These are phyloP conservation scores for Carcinoscorpius rotundicauda DNA, from an alignment of 1,140 invertebrate genomes.

Conservation along the genomic window DNA sequence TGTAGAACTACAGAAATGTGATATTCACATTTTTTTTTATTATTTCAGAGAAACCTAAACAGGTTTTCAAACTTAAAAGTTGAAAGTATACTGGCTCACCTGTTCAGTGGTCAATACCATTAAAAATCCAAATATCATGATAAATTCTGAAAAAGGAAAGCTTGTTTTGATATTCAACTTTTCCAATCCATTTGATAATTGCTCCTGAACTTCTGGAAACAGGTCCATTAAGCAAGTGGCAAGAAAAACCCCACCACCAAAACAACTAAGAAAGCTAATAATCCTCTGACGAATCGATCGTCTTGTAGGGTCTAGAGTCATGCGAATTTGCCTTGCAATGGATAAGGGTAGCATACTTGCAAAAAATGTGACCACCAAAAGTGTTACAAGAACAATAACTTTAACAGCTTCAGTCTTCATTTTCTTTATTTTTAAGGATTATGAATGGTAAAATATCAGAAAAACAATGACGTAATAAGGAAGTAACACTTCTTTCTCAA, in stretches of 20 bases:
- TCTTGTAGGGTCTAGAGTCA: background rate
- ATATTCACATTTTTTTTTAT: too few species aligned
- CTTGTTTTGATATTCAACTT: conserved; percentile 25
- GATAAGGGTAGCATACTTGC: background rate
- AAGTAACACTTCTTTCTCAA: too few species aligned
- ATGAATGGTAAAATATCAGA: too few species aligned
- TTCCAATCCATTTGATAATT: conserved; percentile 17
- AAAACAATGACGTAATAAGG: too few species aligned
- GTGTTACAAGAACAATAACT: background rate
- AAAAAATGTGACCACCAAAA: background rate
- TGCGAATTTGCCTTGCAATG: background rate
- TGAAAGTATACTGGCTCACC: conserved; percentile 4
- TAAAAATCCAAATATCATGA: conserved; percentile 44
- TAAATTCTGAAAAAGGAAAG: conserved; percentile 44
- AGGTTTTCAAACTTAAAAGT: too few species aligned
- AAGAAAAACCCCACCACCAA: conserved; percentile 70
- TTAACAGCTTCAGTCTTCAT: background rate
- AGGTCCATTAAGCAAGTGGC: conserved; percentile 70
- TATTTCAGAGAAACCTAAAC: too few species aligned
- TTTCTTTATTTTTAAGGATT: too few species aligned
- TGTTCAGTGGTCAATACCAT: conserved; percentile 46
- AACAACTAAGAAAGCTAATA: conserved; percentile 41
- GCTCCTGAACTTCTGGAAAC: conserved; percentile 61
- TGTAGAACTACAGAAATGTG: too few species aligned
- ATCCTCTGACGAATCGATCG: conserved; percentile 8